phyloP scores from a whole-genome alignment of 2,113 vertebrate species.

The Helogale parvula region DNA sequence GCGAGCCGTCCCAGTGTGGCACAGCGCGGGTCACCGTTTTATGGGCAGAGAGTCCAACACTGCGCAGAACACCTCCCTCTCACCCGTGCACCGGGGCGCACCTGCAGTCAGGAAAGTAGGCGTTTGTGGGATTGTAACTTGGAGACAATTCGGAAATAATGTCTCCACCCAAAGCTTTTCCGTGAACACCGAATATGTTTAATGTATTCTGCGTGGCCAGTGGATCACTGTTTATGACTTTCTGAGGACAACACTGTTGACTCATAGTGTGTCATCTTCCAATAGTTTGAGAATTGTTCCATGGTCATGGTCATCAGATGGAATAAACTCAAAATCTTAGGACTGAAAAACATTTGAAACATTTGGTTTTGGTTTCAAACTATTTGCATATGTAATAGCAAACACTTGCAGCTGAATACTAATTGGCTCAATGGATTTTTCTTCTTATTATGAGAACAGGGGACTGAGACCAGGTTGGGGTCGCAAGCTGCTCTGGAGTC shows the following conservation, averaged over 20 bases:
- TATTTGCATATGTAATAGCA: not conserved
- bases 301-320: not conserved
- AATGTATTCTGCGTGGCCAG: not conserved
- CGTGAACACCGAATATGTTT: not conserved
- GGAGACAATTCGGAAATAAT: accelerated
- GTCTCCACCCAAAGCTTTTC: not conserved
- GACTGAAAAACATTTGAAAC: not conserved
- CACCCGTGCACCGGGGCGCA: accelerated
- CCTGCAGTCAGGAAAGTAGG: not conserved
- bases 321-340: not conserved
- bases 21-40: accelerated
- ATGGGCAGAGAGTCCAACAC: accelerated
- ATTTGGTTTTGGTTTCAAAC: not conserved
- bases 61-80: accelerated
- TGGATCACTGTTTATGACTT: not conserved
- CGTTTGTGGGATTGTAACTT: not conserved
- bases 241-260: not conserved
- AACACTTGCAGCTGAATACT: too few species aligned
- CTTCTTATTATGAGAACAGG: not conserved
- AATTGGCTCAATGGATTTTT: not conserved
- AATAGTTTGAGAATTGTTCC: not conserved
- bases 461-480: not conserved
- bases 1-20: accelerated
- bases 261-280: not conserved
- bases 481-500: not conserved